Base-by-base conservation (phyloP, 53 echinoderm and acorn worm genomes). In the Echinometra lucunter region DNA sequence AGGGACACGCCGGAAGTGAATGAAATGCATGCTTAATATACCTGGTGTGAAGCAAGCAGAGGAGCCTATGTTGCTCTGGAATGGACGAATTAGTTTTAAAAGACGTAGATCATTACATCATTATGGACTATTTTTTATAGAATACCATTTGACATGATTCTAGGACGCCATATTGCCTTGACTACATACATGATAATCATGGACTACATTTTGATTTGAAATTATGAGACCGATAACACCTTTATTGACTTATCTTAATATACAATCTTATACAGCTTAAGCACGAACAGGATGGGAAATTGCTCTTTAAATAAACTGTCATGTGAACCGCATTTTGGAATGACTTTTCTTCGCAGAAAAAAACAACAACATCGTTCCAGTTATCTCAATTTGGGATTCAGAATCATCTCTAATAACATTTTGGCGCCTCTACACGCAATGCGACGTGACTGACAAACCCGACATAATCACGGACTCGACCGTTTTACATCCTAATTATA, bases 331-430 rank as follows among this genome's bases (percentile, higher is more conserved):
- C 42, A 38, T 0, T 78, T 35, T 12, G 17, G 40, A 78, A 38
- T 78, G 38, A 32, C 2, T 38, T 42, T 17, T 42, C 38, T 19
- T 38, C 40, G 21, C 78, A 3, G 5, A 35, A 42, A 42, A 78
- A 18, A 38, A 78, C n/a, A n/a, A n/a, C n/a, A n/a, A n/a, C n/a
- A 40, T 78, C 78, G 78, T 78, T 78, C 78, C 23, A 78, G 78
- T 40, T 78, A 78, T 40, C 72, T 28, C 72, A 78, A 78, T 40
- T 78, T 42, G 42, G 19, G 78, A 78, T 78, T 42, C 78, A 38
- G 42, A n/a, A 78, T 78, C 78, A 16, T 78, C 78, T 78, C 19
- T 21, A 42, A 42, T 78, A 38, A 38, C 78, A 78, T 78, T 78
- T 78, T 78, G 78, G 78, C n/a, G 78, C 78, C 40, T 42, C 78